phyloP scores from a whole-genome alignment of 2,113 vertebrate genomes.

The Mobula birostris region DNA sequence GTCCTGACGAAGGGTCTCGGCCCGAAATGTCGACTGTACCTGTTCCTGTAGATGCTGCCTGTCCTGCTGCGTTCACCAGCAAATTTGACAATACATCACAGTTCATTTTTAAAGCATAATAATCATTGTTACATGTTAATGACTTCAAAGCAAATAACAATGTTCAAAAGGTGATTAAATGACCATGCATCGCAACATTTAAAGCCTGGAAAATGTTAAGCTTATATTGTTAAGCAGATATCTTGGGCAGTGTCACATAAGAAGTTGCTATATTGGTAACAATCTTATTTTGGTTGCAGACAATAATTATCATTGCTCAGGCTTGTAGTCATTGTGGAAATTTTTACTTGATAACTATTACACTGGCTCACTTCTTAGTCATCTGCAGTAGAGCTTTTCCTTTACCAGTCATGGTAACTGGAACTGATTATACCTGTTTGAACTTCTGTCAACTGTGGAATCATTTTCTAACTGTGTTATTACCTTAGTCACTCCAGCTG shows the following conservation, averaged over 20 bases:
- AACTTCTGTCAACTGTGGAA: neutral
- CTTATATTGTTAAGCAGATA: neutral
- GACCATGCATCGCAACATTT: neutral
- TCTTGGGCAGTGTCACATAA: neutral
- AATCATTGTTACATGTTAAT: neutral
- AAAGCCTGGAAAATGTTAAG: neutral
- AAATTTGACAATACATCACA: neutral
- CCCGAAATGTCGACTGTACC: too few relatives aligned
- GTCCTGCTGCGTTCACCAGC: too few relatives aligned
- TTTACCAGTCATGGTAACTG: neutral
- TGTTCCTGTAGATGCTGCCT: too few relatives aligned
- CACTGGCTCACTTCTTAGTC: constrained; percentile 18
- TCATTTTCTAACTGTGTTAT: neutral
- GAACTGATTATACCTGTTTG: neutral
- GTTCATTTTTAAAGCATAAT: neutral
- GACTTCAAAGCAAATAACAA: neutral
- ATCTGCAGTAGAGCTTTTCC: neutral
- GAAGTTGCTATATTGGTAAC: neutral
- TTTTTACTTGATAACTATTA: constrained; percentile 16
- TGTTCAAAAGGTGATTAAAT: neutral
- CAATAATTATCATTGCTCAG: constrained; percentile 19
- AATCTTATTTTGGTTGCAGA: neutral
- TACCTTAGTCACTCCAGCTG: constrained; percentile 9
- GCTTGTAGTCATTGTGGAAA: neutral
- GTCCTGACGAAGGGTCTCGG: too few relatives aligned